Percentiles rank a stretch among this genome's conserved stretches.
Conservation (phyloP, 2,797 vertebrate species). For the Alauda arvensis region DNA sequence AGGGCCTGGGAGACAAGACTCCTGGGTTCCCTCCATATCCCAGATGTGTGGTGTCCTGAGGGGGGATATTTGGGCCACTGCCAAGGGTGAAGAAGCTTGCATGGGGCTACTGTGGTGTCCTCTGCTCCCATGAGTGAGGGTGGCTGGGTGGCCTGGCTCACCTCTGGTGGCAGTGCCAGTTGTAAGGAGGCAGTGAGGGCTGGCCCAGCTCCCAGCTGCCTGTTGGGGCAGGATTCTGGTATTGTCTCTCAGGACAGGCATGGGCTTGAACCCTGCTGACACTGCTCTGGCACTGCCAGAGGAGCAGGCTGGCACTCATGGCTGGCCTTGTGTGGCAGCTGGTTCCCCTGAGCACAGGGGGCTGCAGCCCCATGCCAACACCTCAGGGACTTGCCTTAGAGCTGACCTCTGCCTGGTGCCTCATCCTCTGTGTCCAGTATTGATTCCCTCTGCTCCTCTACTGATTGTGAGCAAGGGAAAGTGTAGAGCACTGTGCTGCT, state of each 20-base stretch:
- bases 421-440: not conserved
- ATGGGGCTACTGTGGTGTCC: not conserved
- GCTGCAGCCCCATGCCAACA: not conserved
- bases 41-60: not conserved
- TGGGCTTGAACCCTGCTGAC: not conserved
- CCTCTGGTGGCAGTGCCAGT: rapidly evolving
- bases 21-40: not conserved
- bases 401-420: not conserved
- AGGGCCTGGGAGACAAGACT: not conserved
- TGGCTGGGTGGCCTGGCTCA: not conserved
- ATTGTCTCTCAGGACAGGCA: not conserved
- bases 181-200: rapidly evolving
- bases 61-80: not conserved
- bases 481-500: not conserved
- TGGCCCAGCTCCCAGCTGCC: not conserved
- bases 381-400: not conserved
- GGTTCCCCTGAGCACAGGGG: not conserved
- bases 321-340: not conserved
- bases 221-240: not conserved
- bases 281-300: not conserved
- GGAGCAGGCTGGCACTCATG: not conserved
- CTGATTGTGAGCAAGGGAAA: not conserved
- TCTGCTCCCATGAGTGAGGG: rapidly evolving
- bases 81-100: not conserved
- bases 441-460: not conserved